Percentiles rank a stretch among this genome's conserved stretches.
phyloP scores from a whole-genome alignment of 2,113 vertebrate species.

The Pachypanchax playfairii region DNA sequence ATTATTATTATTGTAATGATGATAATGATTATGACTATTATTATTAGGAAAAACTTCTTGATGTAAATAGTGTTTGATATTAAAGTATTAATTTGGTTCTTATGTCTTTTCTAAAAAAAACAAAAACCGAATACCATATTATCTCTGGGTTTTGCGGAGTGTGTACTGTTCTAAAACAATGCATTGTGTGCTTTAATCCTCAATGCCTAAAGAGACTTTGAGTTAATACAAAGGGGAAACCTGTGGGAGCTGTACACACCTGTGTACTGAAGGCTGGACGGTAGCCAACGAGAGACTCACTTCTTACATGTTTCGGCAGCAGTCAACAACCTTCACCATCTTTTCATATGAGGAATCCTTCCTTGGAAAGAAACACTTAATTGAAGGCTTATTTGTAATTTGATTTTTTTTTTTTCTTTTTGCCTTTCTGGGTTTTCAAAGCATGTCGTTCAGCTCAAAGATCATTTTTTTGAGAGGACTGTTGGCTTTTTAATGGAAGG shows the following conservation, averaged over 20 bases:
- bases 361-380: constrained; percentile 70
- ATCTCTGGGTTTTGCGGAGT: constrained; percentile 90
- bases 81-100: constrained; percentile 99
- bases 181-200: constrained; percentile 76
- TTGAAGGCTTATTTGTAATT: constrained; percentile 68
- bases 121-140: constrained; percentile 82
- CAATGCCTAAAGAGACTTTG: constrained; percentile 80
- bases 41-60: constrained; percentile 86
- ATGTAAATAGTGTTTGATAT: constrained; percentile 99
- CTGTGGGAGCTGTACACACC: constrained; percentile 50
- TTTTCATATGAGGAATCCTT: constrained; percentile 64
- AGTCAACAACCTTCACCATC: constrained; percentile 64
- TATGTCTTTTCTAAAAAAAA: constrained; percentile 95
- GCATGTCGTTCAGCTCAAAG: constrained; percentile 79
- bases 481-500: constrained; percentile 67
- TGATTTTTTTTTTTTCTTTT: constrained; percentile 31
- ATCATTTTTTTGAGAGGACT: constrained; percentile 58
- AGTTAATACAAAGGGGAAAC: constrained; percentile 71
- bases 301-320: constrained; percentile 75
- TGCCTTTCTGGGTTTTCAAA: constrained; percentile 77
- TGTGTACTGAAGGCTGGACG: constrained; percentile 78
- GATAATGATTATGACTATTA: constrained; percentile 71
- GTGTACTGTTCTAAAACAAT: constrained; percentile 68
- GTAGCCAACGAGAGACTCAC: constrained; percentile 76
- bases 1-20: constrained; percentile 79